Conservation (phyloP, 2,113 vertebrate genomes). For the Oryzias curvinotus region DNA sequence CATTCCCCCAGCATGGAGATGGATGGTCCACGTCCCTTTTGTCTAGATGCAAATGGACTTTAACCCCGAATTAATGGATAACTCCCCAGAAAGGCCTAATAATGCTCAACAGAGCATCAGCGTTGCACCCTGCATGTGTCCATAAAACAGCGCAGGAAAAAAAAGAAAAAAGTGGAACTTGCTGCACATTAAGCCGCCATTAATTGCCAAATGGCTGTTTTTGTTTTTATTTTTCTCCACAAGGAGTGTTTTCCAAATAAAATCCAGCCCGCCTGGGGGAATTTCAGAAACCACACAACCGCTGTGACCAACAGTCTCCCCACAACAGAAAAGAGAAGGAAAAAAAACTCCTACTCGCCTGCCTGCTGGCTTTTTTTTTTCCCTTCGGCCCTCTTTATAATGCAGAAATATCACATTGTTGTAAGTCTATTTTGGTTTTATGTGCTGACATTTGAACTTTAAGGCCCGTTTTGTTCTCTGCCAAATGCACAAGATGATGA, state of each 20-base stretch:
- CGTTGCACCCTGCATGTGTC: not conserved
- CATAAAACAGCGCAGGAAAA: not conserved
- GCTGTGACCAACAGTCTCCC: conserved; percentile 31
- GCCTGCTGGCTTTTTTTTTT: conserved; percentile 1
- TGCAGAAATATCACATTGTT: conserved; percentile 56
- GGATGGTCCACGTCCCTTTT: conserved; percentile 77
- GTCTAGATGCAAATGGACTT: conserved; percentile 82
- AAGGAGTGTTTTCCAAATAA: conserved; percentile 13
- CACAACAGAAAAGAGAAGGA: not conserved
- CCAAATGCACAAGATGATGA: conserved; percentile 41
- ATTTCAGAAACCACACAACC: conserved; percentile 39
- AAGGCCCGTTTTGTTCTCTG: conserved; percentile 25
- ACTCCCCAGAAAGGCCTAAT: conserved; percentile 74
- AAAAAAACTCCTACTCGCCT: conserved; percentile 6
- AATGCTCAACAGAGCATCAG: conserved; percentile 49
- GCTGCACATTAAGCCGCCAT: conserved; percentile 13
- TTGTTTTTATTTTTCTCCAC: conserved; percentile 16
- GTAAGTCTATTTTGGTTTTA: conserved; percentile 57
- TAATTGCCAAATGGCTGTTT: conserved; percentile 11
- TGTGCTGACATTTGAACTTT: conserved; percentile 61
- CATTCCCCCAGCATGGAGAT: conserved; percentile 69
- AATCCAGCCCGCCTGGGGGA: conserved; percentile 16
- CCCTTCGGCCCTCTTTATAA: conserved; percentile 30
- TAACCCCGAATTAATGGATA: conserved; percentile 81
- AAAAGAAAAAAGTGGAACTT: not conserved